Percentiles rank a stretch among this genome's conserved stretches.
These are phyloP conservation scores for Chondrilla cf. caribensis DNA, from an alignment of 37 sponge, comb jelly and placozoan species.

Conservation along the genomic window DNA sequence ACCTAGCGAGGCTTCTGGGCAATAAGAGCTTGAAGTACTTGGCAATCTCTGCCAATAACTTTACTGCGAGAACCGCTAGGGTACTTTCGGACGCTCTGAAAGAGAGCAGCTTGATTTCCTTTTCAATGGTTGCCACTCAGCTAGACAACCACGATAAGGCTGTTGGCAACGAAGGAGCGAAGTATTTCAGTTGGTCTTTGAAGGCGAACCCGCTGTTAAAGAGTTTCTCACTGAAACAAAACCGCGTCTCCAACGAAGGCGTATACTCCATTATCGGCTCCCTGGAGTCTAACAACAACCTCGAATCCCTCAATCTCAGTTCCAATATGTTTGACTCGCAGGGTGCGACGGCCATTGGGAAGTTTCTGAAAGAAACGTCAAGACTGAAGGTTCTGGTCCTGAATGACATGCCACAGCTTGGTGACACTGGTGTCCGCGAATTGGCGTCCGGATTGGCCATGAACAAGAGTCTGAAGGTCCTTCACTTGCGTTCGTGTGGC, in stretches of 20 bases:
- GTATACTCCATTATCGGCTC: not conserved
- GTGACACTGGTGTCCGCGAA: constrained; percentile 19
- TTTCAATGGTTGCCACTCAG: constrained; percentile 41
- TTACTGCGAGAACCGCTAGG: constrained; percentile 13
- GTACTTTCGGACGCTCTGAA: constrained; percentile 6
- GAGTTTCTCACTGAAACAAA: constrained; percentile 25
- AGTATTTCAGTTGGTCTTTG: not conserved
- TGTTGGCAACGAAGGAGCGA: constrained; percentile 35
- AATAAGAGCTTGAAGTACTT: too few relatives aligned
- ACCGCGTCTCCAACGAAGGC: constrained; percentile 22
- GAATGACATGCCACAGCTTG: constrained; percentile 27
- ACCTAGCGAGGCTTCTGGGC: too few relatives aligned
- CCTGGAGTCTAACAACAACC: not conserved
- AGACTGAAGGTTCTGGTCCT: constrained; percentile 10
- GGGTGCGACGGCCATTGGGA: constrained; percentile 12
- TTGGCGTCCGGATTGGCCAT: constrained; percentile 15
- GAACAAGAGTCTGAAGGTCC: constrained; percentile 12
- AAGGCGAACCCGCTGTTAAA: not conserved
- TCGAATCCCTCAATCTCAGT: constrained; percentile 18
- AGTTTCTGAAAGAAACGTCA: not conserved
- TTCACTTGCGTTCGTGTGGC: constrained; percentile 28
- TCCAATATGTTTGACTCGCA: constrained; percentile 15
- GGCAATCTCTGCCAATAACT: constrained; percentile 32
- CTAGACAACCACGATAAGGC: constrained; percentile 36
- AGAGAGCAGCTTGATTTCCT: not conserved